Evolutionary conservation across 1,140 invertebrate species (phyloP), one percentile per base, ranked within the genome.

Genomic region (Thereuonema tuberculata): DNA sequence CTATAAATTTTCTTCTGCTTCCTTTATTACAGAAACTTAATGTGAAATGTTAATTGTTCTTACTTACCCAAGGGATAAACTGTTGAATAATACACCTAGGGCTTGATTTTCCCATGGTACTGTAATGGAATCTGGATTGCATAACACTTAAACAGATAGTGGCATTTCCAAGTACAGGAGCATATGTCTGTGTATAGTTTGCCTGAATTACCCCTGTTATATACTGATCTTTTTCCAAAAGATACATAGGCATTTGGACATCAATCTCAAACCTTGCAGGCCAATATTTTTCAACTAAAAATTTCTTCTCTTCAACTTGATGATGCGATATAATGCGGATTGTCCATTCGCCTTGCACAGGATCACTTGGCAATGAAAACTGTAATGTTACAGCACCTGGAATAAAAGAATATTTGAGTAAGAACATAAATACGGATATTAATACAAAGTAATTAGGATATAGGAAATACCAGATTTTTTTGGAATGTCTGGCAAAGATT

Each of bases 181-280:
- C 85, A 90, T 1, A 88, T 93, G 87, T 3, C 46, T 85, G 90
- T 1, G 88, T 93, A 72, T 93, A 97, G 81, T 98, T 98, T 0
- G 93, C 90, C 79, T 88, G 85, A 2, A 97, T 80, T 0, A 83
- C 80, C 0, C 93, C 93, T 66, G 83, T 77, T 62, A 97, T 83
- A 66, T 79, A 89, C 2, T 77, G 80, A 66, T 92, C 87, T n/a
- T 83, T 86, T 62, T 88, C 86, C 68, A 93, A 86, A 70, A 96
- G 87, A 24, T 26, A 60, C n/a, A n/a, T 29, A 3, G 46, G 20
- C 26, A 31, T 20, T 28, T 2, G 1, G 21, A 54, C n/a, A n/a
- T 25, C 14, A 29, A 55, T 25, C 26, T 55, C 53, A 29, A 55
- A 55, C 21, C 53, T 12, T 27, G 53, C 15, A 55, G 53, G 53